Evolutionary conservation across 2,797 vertebrate genomes (phyloP), one percentile per base, ranked within the genome.

Genomic region (Apogon hyalosoma): DNA sequence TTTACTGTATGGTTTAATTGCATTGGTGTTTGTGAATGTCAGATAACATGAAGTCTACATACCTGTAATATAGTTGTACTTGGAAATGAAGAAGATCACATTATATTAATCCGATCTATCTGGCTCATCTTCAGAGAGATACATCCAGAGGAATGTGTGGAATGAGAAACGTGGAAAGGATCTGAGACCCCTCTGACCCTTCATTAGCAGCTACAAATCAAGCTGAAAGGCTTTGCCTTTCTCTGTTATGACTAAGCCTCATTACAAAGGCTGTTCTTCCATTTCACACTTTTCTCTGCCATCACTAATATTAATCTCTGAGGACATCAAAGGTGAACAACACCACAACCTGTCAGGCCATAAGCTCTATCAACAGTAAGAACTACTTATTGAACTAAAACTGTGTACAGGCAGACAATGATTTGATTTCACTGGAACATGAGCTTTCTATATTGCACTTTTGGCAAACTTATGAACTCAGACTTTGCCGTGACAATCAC

Each of bases 81-180:
- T 63, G 43, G 28, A 62, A 43, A 79, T 21, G 4, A 21, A 40
- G 4, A 21, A 40, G 39, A 55, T 79, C 76, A 74, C 69, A 74
- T 40, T 63, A 40, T 21, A 21, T 21, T 2, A 74, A 66, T 82
- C 51, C 1, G 9, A 46, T 24, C 11, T 10, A 71, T 74, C 50
- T 79, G 75, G 69, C 72, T 75, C 47, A 54, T 80, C 54, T 79
- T 87, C 76, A 87, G 86, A 85, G 74, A 61, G 40, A 56, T 36
- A 16, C 46, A 56, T 57, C 59, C 50, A 11, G 21, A 66, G 54
- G 63, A 71, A 75, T 84, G 56, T 58, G 49, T 24, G 69, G 55
- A 66, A 68, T 45, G 18, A 66, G 49, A 57, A 45, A 63, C 48
- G 48, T 8, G 8, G 9, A 15, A 52, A 40, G 36, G 15, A 68